Percentiles rank a stretch among this genome's conserved stretches.
Evolutionary conservation across 2,113 vertebrate species (phyloP).

Genomic region (Lontra canadensis): DNA sequence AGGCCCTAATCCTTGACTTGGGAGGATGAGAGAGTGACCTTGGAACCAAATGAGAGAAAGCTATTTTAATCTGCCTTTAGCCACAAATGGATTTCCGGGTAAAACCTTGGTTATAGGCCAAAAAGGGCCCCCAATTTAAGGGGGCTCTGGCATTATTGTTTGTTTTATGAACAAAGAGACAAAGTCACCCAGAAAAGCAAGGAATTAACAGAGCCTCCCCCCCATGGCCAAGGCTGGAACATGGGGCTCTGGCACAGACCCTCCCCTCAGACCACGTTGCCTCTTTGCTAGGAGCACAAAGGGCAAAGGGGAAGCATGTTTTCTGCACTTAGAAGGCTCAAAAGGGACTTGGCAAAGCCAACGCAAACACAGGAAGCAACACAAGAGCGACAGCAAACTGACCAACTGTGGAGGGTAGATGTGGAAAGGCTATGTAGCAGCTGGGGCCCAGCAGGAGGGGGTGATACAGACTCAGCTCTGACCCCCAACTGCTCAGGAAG

Average conservation of each 20-base stretch:
- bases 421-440: neutral
- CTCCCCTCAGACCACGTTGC: neutral
- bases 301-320: neutral
- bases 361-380: conserved; percentile 33
- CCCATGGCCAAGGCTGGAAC: neutral
- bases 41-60: neutral
- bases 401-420: neutral
- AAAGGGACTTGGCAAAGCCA: conserved; percentile 31
- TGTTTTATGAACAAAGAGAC: neutral
- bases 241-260: neutral
- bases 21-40: neutral
- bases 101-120: neutral
- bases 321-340: neutral
- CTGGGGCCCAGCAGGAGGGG: neutral
- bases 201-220: neutral
- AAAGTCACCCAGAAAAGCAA: neutral
- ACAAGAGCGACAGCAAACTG: neutral
- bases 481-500: neutral
- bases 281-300: neutral
- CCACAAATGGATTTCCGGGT: neutral
- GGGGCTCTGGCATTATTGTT: neutral
- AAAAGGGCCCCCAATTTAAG: neutral
- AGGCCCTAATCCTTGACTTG: neutral
- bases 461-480: fast-evolving
- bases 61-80: neutral